Conservation (phyloP, 2,888 invertebrate genomes). For the Tinea pellionella region DNA sequence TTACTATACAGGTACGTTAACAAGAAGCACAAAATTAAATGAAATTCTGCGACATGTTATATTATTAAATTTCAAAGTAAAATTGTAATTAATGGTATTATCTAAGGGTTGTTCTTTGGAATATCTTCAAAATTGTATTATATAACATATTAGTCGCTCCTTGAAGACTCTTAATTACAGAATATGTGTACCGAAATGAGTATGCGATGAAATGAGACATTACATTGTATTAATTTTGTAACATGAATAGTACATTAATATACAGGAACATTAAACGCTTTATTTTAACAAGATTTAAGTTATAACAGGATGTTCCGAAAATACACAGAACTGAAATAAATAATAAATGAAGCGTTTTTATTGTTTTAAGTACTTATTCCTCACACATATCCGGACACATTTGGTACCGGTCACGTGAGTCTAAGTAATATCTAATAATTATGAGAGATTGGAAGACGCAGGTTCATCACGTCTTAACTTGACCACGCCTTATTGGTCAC, state of each 20-base stretch:
- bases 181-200: neutral
- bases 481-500: too few species aligned
- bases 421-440: too few species aligned
- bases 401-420: too few species aligned
- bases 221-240: conserved; percentile 17
- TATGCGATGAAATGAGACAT: conserved; percentile 14
- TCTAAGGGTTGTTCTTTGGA: conserved; percentile 1
- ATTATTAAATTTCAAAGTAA: neutral
- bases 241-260: conserved; percentile 19
- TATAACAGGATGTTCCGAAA: too few species aligned
- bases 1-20: too few species aligned
- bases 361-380: too few species aligned
- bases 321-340: too few species aligned
- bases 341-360: too few species aligned
- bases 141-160: conserved; percentile 1
- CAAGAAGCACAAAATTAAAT: neutral
- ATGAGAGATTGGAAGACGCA: neutral
- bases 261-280: neutral
- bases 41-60: neutral
- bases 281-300: neutral
- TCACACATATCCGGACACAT: too few species aligned
- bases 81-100: neutral
- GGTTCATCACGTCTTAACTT: neutral
- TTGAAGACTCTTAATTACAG: conserved; percentile 1
- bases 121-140: neutral